These are phyloP conservation scores for Malthinus flaveolus DNA, from an alignment of 2,888 invertebrate species.

Conservation along the genomic window DNA sequence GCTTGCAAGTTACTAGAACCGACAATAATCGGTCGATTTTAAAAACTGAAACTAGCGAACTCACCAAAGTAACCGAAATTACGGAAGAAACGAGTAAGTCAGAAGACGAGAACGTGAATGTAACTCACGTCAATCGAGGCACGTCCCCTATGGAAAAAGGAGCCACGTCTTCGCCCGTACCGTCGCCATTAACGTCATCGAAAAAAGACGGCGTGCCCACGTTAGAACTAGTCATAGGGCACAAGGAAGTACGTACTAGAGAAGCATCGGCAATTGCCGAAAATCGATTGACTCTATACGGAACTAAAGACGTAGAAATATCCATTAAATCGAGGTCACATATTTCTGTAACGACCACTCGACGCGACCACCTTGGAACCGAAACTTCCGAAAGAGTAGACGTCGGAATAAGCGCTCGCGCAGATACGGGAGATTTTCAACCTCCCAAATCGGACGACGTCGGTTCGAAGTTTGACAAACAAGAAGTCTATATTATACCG, in stretches of 20 bases:
- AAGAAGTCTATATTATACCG: conserved; percentile 51
- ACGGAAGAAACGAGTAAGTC: conserved; percentile 8
- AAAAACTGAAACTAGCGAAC: conserved; percentile 29
- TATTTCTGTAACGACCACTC: conserved; percentile 57
- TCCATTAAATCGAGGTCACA: conserved; percentile 60
- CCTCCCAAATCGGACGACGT: conserved; percentile 35
- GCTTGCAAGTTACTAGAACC: conserved; percentile 30
- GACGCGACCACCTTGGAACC: conserved; percentile 52
- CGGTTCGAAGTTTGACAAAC: conserved; percentile 39
- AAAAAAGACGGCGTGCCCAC: conserved; percentile 44
- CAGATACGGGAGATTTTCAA: conserved; percentile 49
- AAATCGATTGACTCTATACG: conserved; percentile 58
- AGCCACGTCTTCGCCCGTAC: conserved; percentile 40
- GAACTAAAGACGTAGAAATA: conserved; percentile 60
- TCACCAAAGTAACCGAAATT: conserved; percentile 23
- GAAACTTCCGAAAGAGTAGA: conserved; percentile 57
- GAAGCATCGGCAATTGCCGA: conserved; percentile 59
- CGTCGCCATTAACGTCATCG: conserved; percentile 36
- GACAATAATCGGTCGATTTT: conserved; percentile 21
- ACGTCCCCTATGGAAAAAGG: conserved; percentile 54
- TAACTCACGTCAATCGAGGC: conserved; percentile 44
- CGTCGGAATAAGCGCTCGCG: conserved; percentile 54
- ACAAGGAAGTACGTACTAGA: conserved; percentile 58
- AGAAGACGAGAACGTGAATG: conserved; percentile 7
- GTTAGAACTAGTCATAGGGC: conserved; percentile 58